Conservation (phyloP, 2,888 invertebrate genomes). For the Epinotia bilunana region DNA sequence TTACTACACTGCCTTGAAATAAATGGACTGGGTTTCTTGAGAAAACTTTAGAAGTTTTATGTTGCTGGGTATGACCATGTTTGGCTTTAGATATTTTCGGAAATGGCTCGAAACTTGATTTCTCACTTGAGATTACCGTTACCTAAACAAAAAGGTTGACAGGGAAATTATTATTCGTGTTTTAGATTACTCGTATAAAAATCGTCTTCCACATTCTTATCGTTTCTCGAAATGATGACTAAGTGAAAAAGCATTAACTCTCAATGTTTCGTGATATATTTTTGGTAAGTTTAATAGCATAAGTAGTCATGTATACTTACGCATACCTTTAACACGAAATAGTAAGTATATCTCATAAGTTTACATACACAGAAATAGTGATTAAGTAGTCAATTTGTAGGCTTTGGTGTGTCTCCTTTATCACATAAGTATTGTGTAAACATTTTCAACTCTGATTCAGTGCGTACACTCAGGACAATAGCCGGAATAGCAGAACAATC, state of each 20-base stretch:
- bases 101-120: background rate
- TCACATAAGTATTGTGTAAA: conserved; percentile 16
- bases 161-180: background rate
- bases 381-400: conserved; percentile 17
- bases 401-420: background rate
- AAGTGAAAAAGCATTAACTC: background rate
- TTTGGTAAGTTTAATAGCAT: background rate
- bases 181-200: background rate
- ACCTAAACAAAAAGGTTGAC: too few species aligned
- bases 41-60: background rate
- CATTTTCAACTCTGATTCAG: conserved; percentile 10
- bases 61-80: background rate
- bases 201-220: background rate
- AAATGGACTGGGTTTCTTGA: conserved; percentile 10
- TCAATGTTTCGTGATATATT: background rate
- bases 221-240: background rate
- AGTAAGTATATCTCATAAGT: background rate
- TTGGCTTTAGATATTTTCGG: background rate
- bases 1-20: conserved; percentile 10
- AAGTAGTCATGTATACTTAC: background rate
- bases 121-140: background rate
- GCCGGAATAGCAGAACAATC: conserved; percentile 31
- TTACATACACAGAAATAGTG: background rate
- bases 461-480: background rate
- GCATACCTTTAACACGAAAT: background rate